Base-by-base conservation (phyloP, 2,797 vertebrate genomes). In the Anniella stebbinsi region DNA sequence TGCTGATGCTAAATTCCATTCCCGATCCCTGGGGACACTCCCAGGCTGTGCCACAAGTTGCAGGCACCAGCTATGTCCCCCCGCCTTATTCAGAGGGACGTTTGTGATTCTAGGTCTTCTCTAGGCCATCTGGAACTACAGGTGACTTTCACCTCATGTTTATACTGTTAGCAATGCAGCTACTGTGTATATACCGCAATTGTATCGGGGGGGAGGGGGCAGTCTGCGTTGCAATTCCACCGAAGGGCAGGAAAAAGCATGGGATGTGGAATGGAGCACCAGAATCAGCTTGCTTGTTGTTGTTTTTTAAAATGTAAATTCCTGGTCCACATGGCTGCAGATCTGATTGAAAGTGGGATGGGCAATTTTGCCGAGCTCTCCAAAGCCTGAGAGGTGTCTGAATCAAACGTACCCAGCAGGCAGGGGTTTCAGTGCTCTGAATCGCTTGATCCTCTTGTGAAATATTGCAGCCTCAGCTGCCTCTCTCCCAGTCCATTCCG, bases 141-240 rank as follows among this genome's bases (percentile, higher is more conserved):
- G 38, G 13, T 36, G 73, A 51, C 0, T 28, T 3, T 86, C 77
- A 63, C 10, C 72, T 54, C 4, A 36, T 25, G 28, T 17, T 48
- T 48, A 48, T 0, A 30, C 36, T 76, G 72, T 70, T 2, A 1
- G 8, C 12, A 72, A 6, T 75, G 57, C 0, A 36, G 38, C 28
- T 0, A 0, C 2, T 1, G 28, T 11, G 18, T 45, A 3, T 0
- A 51, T 2, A 67, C 7, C 57, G 0, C 2, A 60, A 13, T 0
- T 1, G 41, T 60, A n/a, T 28, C n/a, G n/a, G n/a, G n/a, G n/a
- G n/a, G n/a, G n/a, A 18, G 72, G 17, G 36, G 5, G 1, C 21
- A 5, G 18, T 41, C 18, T 75, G 72, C 36, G 12, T 36, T 69
- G 25, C 66, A 28, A 28, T 69, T 69, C 30, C 69, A n/a, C 30